These are phyloP conservation scores for Suricata suricatta DNA, from an alignment of 2,113 vertebrate genomes.

Conservation along the genomic window DNA sequence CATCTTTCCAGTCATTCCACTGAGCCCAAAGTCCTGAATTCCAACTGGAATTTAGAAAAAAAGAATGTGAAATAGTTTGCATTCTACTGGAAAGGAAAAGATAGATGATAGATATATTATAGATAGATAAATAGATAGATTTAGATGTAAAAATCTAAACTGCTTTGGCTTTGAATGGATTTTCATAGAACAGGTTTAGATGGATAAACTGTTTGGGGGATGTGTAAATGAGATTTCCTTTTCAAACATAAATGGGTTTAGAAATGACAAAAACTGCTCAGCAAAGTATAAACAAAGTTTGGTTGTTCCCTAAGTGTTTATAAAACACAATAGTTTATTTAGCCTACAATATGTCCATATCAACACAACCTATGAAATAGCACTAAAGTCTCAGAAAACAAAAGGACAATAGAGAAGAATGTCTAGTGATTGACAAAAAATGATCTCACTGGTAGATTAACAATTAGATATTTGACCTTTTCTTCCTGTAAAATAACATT, in stretches of 20 bases:
- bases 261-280: slow-evolving; percentile 24
- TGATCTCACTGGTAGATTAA: not conserved
- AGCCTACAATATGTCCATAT: not conserved
- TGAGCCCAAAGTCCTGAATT: not conserved
- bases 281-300: slow-evolving; percentile 8
- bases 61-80: not conserved
- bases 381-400: not conserved
- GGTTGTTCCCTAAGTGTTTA: not conserved
- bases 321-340: slow-evolving; percentile 23
- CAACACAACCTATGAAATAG: not conserved
- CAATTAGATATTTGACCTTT: not conserved
- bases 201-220: not conserved
- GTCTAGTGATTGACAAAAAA: not conserved
- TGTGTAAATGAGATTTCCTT: not conserved
- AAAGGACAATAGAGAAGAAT: not conserved
- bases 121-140: not conserved
- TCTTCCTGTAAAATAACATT: not conserved
- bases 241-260: slow-evolving; percentile 25
- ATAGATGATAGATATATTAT: not conserved
- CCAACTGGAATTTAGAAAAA: slow-evolving; percentile 28
- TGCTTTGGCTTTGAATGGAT: slow-evolving; percentile 4
- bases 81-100: not conserved
- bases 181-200: not conserved
- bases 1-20: not conserved
- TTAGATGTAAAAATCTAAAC: not conserved